phyloP scores from a whole-genome alignment of 2,113 vertebrate species.

The Myodes glareolus region DNA sequence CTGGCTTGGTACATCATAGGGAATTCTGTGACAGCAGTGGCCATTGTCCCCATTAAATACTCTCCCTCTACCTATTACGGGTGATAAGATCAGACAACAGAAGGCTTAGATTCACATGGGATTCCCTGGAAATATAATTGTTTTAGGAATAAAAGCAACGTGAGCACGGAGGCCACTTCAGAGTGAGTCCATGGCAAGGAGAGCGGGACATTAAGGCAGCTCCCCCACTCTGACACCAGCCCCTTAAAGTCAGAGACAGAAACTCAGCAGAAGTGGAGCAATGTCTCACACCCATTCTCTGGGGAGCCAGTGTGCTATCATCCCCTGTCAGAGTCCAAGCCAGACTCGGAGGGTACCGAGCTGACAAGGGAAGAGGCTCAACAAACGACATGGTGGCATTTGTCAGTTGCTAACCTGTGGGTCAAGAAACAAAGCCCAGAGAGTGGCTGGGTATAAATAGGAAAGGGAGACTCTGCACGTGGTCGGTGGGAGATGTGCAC shows the following conservation, averaged over 20 bases:
- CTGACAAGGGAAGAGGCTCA: too few species aligned
- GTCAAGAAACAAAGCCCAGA: not conserved
- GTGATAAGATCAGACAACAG: not conserved
- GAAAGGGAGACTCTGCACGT: not conserved
- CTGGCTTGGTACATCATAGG: not conserved
- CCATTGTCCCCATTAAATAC: not conserved
- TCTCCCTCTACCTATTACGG: not conserved
- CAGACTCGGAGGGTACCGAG: fast-evolving
- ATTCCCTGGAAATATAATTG: not conserved
- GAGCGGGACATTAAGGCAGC: too few species aligned
- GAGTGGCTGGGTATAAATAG: not conserved
- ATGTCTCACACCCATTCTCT: not conserved
- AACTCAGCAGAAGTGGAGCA: not conserved
- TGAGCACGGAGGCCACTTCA: not conserved
- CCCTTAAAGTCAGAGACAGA: not conserved
- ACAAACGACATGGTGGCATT: not conserved
- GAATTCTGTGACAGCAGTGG: not conserved
- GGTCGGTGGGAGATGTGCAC: not conserved
- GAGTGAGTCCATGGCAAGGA: not conserved
- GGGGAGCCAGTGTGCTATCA: not conserved
- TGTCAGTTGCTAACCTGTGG: not conserved
- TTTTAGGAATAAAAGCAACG: not conserved
- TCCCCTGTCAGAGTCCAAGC: too few species aligned
- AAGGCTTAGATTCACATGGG: too few species aligned
- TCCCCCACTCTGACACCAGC: fast-evolving